These are phyloP conservation scores for Peromyscus eremicus DNA, from an alignment of 2,797 vertebrate species.

Conservation along the genomic window DNA sequence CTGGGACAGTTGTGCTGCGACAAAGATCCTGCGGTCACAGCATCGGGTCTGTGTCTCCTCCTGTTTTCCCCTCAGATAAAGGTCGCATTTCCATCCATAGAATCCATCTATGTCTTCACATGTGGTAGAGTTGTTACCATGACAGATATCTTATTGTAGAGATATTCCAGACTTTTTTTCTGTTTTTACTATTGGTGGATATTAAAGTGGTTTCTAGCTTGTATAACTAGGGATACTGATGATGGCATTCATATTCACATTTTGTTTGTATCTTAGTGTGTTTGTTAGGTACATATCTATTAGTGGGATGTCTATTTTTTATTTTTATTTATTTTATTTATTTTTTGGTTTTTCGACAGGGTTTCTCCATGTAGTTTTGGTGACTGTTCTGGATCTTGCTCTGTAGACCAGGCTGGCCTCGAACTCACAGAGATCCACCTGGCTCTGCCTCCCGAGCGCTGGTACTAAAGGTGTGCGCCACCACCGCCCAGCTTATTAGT, in stretches of 20 bases:
- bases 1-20: background rate
- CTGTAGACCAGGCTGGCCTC: no score
- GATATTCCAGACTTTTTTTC: background rate
- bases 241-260: background rate
- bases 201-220: background rate
- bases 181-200: background rate
- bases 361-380: no score
- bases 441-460: no score
- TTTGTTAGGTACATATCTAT: background rate
- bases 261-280: background rate
- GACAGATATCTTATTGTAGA: background rate
- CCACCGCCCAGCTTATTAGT: background rate
- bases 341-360: no score
- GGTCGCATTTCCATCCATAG: background rate
- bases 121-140: no score
- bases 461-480: no score
- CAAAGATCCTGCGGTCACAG: background rate
- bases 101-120: background rate
- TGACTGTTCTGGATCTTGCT: no score
- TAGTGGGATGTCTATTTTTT: background rate
- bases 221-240: background rate
- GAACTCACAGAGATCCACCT: no score
- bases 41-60: background rate
- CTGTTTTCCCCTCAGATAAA: background rate
- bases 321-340: no score